Evolutionary conservation across 2,888 invertebrate species (phyloP), one percentile per base, ranked within the genome.

Genomic region (Hermaeophaga mercurialis): DNA sequence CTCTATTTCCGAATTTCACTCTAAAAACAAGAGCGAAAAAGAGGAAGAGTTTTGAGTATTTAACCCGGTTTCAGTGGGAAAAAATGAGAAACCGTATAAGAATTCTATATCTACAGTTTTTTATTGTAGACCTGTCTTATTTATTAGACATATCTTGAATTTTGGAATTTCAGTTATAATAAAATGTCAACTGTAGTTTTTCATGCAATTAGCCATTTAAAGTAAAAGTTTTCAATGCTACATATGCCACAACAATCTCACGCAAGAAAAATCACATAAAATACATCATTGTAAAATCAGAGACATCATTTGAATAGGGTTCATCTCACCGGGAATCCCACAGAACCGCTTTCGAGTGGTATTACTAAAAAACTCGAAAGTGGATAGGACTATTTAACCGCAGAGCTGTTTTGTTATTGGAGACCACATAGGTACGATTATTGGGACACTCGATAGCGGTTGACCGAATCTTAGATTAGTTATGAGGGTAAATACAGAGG

Each of bases 401-500:
- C 47, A 33, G 50, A 56, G 52, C 34, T 58, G 58, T 61, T 61
- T 61, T 61, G 58, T 59, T 48, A 59, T 39, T 60, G 45, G 59
- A 58, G 72, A 72, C 73, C 73, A 71, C 74, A 73, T 75, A 73
- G 73, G 73, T 74, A 72, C 69, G 70, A 73, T 71, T 72, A 74
- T 75, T 74, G 68, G 73, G 67, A 64, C 69, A 69, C 75, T 75
- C 17, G 52, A 47, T 49, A 8, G 34, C 48, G 57, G 34, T 31
- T 45, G 44, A 38, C 14, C 52, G 43, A 38, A 11, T 41, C 41
- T 31, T 34, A 12, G 50, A 50, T 33, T 41, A 17, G 50, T 43
- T 43, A 28, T 2, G n/a, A 50, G 17, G 43, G 50, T 41, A 50
- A 50, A 50, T 41, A 43, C 12, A 9, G 36, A 36, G 24, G 3